A percentile compares a stretch with the other conserved stretches of the same genome.
Evolutionary conservation across 2,888 invertebrate genomes (phyloP).

Genomic region (Gortyna flavago): DNA sequence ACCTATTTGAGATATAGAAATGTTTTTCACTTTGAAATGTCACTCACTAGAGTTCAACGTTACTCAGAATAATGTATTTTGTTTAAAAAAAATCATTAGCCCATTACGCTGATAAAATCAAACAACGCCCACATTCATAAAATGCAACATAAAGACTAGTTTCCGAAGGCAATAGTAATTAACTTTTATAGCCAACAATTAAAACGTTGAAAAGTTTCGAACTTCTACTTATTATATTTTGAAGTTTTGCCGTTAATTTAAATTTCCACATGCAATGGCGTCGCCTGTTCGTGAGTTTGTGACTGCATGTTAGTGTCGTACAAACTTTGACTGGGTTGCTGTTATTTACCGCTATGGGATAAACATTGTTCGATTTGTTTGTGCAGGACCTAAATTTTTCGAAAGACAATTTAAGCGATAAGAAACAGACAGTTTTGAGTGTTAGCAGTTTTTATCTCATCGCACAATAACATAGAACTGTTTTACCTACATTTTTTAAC

Average conservation of each 20-base stretch:
- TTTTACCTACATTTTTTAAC: background rate
- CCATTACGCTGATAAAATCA: conserved; percentile 2
- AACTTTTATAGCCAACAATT: conserved; percentile 47
- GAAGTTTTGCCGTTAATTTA: conserved; percentile 64
- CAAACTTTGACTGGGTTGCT: conserved; percentile 44
- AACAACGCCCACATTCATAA: background rate
- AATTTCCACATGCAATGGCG: conserved; percentile 58
- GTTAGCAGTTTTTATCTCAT: background rate
- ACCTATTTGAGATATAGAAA: background rate
- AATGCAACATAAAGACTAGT: conserved; percentile 26
- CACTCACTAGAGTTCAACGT: background rate
- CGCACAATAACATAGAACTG: background rate
- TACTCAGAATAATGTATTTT: background rate
- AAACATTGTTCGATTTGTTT: background rate
- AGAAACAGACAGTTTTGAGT: background rate
- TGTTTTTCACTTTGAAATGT: background rate
- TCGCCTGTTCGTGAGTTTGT: conserved; percentile 34
- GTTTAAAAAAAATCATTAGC: background rate
- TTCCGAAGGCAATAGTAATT: conserved; percentile 32
- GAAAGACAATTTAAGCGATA: background rate
- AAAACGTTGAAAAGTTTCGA: conserved; percentile 52
- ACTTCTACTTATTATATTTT: conserved; percentile 40
- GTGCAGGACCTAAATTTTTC: background rate
- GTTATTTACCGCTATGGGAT: conserved; percentile 28
- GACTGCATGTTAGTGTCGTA: conserved; percentile 40